Evolutionary conservation across 1,140 invertebrate species (phyloP).

Genomic region (Diachasma alloeum): DNA sequence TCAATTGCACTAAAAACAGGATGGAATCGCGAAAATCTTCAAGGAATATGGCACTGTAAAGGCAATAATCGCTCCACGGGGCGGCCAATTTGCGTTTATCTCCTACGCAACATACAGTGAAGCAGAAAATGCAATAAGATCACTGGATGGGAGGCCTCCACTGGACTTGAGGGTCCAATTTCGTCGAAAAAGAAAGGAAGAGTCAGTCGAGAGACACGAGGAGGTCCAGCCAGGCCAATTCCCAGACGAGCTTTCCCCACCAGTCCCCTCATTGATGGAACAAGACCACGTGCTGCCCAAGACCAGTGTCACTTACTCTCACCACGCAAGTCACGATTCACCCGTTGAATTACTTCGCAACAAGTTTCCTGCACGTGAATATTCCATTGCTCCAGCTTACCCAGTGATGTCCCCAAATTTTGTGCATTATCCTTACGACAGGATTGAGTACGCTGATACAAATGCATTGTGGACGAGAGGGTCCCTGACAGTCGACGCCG

Average conservation of each 20-base stretch:
- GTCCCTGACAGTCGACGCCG: conserved; percentile 34
- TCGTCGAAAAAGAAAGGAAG: conserved; percentile 24
- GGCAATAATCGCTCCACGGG: conserved; percentile 32
- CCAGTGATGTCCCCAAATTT: conserved; percentile 20
- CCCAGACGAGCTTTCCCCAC: not conserved
- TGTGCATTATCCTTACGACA: conserved; percentile 45
- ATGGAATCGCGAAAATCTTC: conserved; percentile 49
- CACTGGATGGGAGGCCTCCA: conserved; percentile 40
- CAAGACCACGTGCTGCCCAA: not conserved
- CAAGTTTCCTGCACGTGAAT: conserved; percentile 34
- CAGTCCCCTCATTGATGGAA: not conserved
- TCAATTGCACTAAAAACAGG: conserved; percentile 26
- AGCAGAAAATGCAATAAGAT: conserved; percentile 46
- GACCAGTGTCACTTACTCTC: not conserved
- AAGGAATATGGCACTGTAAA: conserved; percentile 43
- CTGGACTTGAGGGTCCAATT: conserved; percentile 44
- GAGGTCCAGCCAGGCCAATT: too few relatives aligned
- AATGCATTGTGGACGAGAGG: conserved; percentile 57
- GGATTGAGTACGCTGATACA: conserved; percentile 38
- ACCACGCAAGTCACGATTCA: not conserved
- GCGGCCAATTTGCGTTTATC: conserved; percentile 46
- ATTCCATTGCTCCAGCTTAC: not conserved
- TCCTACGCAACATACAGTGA: conserved; percentile 44
- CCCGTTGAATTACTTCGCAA: conserved; percentile 9
- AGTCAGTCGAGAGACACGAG: too few relatives aligned